Base-by-base conservation (phyloP, 1,140 invertebrate genomes). In the Pectinophora gossypiella region DNA sequence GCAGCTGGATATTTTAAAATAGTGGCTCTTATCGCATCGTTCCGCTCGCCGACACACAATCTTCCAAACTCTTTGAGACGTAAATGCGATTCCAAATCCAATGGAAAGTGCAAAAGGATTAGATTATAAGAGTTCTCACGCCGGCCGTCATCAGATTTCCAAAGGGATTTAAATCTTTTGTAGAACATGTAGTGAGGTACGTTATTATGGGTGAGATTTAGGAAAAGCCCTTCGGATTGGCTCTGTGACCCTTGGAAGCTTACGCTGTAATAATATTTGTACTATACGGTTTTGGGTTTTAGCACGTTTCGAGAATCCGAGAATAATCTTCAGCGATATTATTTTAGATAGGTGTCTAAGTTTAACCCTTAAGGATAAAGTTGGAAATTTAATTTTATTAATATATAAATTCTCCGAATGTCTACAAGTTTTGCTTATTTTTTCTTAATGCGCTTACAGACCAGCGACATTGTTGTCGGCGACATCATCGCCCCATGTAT, bases 81-180 rank as follows among this genome's bases (percentile, higher is more conserved):
- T 61, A 69, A 75, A 76, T 72, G 54, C 63, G 66, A 72, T 69
- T 73, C 50, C 43, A 54, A 54, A 69, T 71, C 64, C 62, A 55
- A 71, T 70, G 57, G 65, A 72, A 72, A 65, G 62, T 65, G 75
- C 60, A 62, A 67, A 71, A 55, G 61, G 68, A 64, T 70, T 73
- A 65, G 52, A 38, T 53, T 51, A 58, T 20, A 10, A 54, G 48
- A 60, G 57, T 58, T 54, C 50, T 42, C 56, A 61, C 55, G 55
- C 51, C 43, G 48, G 27, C 44, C 21, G 47, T 56, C 51, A 51
- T 59, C 51, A 54, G 52, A 59, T 42, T 60, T 21, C 49, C 59
- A 59, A 61, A 65, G 54, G 51, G 59, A 49, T 54, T 66, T 66
- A 64, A 65, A 49, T 58, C 63, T 61, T 63, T 64, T 63, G 60